Base-by-base conservation (phyloP, 2,888 invertebrate genomes). In the Bimastos eiseni region DNA sequence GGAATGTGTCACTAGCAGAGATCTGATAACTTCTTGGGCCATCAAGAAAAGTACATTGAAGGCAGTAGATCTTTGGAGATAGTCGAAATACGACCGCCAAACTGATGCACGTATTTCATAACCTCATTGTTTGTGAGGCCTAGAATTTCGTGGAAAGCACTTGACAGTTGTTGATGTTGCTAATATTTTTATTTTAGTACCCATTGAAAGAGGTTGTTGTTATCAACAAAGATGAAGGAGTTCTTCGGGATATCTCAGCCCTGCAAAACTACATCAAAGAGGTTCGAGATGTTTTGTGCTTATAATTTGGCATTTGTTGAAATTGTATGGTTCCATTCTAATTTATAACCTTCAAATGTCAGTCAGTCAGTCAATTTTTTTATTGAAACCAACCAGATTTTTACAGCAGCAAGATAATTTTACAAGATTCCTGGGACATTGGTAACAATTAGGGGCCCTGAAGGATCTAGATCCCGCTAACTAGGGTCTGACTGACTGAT, bases 121-220 rank as follows among this genome's bases (percentile, higher is more conserved):
- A 15, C 49, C 6, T 49, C 49, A 49, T 49, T 49, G 21, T 49
- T 49, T 30, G 30, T n/a, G n/a, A 17, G 70, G 30, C 70, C 34
- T 34, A 21, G 89, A 17, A 3, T 15, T 88, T 88, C 11, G 33
- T 44, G 83, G 37, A 24, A 17, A 55, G n/a, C 21, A n/a, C n/a
- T 91, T 24, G 19, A 11, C 36, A 83, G 90, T 38, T 90, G 11
- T 55, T 55, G 44, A 41, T 83, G 34, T n/a, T 21, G n/a, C 41
- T 36, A 41, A 33, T 83, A 37, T 21, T 90, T n/a, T n/a, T n/a
- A n/a, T 83, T 93, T 93, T 34, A 96, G 96, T 99, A 99, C 95
- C 99, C 99, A 0, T 95, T 99, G 92, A 98, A 98, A 34, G 98
- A 99, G 95, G 97, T 99, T 93, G 97, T 99, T n/a, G 97, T 99